Evolutionary conservation across 2,797 vertebrate genomes (phyloP), one percentile per base, ranked within the genome.

Genomic region (Gila robusta): DNA sequence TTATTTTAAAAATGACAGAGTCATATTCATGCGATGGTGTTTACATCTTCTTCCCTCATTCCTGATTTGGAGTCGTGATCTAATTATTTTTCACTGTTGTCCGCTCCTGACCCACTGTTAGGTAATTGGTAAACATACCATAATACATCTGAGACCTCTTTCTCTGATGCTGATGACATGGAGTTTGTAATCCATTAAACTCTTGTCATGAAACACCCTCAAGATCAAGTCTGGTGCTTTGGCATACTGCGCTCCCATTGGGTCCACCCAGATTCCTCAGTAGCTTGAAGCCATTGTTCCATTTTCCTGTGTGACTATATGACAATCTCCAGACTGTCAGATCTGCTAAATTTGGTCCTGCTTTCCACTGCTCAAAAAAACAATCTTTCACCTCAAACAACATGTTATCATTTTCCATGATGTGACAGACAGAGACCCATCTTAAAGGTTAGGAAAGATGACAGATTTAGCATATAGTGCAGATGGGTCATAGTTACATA

Each of bases 381-480:
- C 66, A 74, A 52, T 79, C 73, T 52, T 76, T 84, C 47, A 74
- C 73, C 84, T 67, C 69, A 88, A 86, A 86, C 77, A 88, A 28
- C 32, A 11, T 69, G 52, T 86, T 89, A 89, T 89, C 86, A 67
- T 80, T 86, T 89, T 90, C 89, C 89, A 86, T 89, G 89, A 88
- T 78, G 84, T 47, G 28, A 19, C 62, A 21, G 52, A 28, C 62
- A 59, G 56, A 70, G 21, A 81, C 19, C 28, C 44, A 67, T 81
- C 64, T 69, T 81, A 6, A 69, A n/a, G 44, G 41, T 32, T 52
- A 14, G 79, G 79, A 52, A 69, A 81, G 44, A n/a, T 67, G 64
- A 35, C 44, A 69, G 12, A 81, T 52, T 67, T 52, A 81, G 79
- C 59, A 35, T 81, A 23, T 6, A n/a, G 21, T 5, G 10, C 12